phyloP scores from a whole-genome alignment of 2,888 invertebrate genomes.

The Crocallis elinguaria region DNA sequence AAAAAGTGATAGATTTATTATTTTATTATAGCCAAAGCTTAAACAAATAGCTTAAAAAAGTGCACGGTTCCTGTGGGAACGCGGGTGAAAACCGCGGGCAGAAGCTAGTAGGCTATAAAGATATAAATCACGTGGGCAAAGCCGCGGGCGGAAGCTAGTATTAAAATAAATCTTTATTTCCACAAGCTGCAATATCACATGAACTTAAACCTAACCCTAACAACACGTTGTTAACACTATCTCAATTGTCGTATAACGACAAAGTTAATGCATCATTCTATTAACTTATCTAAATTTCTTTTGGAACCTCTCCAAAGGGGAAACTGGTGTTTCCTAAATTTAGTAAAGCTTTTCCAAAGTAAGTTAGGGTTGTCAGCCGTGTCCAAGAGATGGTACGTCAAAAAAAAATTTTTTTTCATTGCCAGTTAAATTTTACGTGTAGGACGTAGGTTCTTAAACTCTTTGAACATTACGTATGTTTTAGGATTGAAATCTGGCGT shows the following conservation, averaged over 20 bases:
- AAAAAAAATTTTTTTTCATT: too few relatives aligned
- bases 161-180: too few relatives aligned
- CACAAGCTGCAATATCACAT: too few relatives aligned
- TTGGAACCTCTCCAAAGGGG: constrained; percentile 8
- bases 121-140: too few relatives aligned
- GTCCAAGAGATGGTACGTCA: not conserved
- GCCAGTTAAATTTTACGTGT: not conserved
- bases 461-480: too few relatives aligned
- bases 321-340: constrained; percentile 8
- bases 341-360: not conserved
- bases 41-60: constrained; percentile 24
- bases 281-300: constrained; percentile 17
- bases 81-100: too few relatives aligned
- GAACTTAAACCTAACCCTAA: not conserved
- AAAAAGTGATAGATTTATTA: too few relatives aligned
- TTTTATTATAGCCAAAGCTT: constrained; percentile 5
- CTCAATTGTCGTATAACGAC: not conserved
- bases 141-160: too few relatives aligned
- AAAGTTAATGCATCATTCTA: not conserved
- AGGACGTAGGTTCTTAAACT: too few relatives aligned
- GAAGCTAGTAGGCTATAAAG: too few relatives aligned
- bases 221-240: not conserved
- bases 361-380: not conserved
- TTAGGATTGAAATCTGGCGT: too few relatives aligned
- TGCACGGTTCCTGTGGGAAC: too few relatives aligned